These are phyloP conservation scores for Eira barbara DNA, from an alignment of 2,113 vertebrate genomes.

Conservation along the genomic window DNA sequence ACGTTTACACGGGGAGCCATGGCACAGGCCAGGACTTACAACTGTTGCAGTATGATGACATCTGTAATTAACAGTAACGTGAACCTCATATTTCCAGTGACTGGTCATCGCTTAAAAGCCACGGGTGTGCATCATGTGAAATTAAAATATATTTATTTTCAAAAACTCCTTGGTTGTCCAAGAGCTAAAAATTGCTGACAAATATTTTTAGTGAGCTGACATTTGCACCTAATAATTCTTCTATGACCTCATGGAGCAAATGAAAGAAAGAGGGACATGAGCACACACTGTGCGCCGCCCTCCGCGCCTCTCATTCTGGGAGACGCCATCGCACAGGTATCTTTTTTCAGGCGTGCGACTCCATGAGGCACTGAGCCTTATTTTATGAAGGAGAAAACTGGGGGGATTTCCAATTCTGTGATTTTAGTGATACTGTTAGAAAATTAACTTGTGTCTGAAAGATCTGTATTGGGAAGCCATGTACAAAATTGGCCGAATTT, in stretches of 20 bases:
- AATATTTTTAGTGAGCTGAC: neutral
- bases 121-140: rapidly evolving
- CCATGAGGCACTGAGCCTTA: rapidly evolving
- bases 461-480: neutral
- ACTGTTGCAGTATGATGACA: rapidly evolving
- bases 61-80: rapidly evolving
- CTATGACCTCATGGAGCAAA: neutral
- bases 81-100: neutral
- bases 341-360: rapidly evolving
- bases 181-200: neutral
- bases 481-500: too few species aligned
- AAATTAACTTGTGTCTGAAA: neutral
- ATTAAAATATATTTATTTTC: neutral
- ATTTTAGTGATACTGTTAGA: neutral
- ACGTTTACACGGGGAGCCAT: neutral
- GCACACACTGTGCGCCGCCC: rapidly evolving
- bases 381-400: rapidly evolving
- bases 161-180: neutral
- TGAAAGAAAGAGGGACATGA: too few species aligned
- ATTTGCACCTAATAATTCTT: neutral
- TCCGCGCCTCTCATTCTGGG: rapidly evolving
- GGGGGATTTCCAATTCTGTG: rapidly evolving
- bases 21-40: neutral
- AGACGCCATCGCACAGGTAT: rapidly evolving
- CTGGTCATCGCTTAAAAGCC: neutral